These are phyloP conservation scores for Laspeyria flexula DNA, from an alignment of 2,888 invertebrate genomes.

Conservation along the genomic window DNA sequence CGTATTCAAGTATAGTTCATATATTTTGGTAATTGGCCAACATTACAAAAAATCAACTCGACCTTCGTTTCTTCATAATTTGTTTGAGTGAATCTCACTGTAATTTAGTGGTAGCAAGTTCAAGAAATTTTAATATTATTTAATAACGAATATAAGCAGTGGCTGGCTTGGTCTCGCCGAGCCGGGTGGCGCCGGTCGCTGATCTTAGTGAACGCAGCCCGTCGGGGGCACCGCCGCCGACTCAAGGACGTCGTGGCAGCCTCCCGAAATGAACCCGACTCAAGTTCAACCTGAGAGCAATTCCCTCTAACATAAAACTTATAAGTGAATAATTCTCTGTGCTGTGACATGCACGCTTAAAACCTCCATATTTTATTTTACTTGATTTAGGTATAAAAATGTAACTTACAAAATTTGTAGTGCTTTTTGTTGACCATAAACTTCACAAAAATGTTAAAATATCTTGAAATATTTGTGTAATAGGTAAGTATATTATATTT, in stretches of 20 bases:
- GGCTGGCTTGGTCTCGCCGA: constrained; percentile 1
- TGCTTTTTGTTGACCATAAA: too few relatives aligned
- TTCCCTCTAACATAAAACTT: constrained; percentile 23
- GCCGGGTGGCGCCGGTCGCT: constrained; percentile 29
- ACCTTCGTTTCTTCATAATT: constrained; percentile 9
- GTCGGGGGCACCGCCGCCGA: constrained; percentile 24
- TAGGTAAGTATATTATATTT: too few relatives aligned
- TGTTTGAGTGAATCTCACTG: constrained; percentile 5
- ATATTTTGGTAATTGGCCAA: constrained; percentile 29
- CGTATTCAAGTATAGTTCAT: constrained; percentile 2
- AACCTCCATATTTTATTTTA: too few relatives aligned
- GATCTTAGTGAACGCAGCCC: constrained; percentile 33
- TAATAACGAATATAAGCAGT: constrained; percentile 7
- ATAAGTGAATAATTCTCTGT: neutral
- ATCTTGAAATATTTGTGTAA: too few relatives aligned
- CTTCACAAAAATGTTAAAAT: too few relatives aligned
- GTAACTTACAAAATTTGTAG: too few relatives aligned
- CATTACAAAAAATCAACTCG: constrained; percentile 4
- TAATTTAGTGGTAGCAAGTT: constrained; percentile 9
- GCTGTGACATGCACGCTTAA: too few relatives aligned
- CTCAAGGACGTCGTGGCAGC: constrained; percentile 42
- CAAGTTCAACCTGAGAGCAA: constrained; percentile 45
- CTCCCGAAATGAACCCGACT: constrained; percentile 45
- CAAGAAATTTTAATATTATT: neutral
- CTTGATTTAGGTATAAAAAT: too few relatives aligned